Conservation (phyloP, 2,113 vertebrate species). For the Nipponia nippon region DNA sequence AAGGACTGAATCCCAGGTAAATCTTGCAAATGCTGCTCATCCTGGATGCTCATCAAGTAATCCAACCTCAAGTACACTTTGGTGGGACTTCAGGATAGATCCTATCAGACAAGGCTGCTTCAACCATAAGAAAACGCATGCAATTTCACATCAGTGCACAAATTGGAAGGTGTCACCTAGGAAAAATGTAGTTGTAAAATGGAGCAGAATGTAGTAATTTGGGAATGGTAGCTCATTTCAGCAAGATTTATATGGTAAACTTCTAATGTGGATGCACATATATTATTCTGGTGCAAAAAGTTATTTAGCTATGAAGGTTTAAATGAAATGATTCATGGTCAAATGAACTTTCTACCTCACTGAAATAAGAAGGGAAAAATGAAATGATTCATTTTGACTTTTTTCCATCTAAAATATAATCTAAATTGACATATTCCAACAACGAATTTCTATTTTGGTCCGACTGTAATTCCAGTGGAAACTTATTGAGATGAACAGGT, state of each 20-base stretch:
- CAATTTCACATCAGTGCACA: neutral
- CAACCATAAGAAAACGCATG: neutral
- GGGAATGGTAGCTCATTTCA: neutral
- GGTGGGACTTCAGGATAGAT: neutral
- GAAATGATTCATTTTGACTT: neutral
- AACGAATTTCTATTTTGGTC: neutral
- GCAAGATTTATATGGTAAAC: neutral
- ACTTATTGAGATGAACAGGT: neutral
- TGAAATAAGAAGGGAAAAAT: neutral
- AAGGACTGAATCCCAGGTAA: neutral
- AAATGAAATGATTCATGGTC: neutral
- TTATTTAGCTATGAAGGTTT: neutral
- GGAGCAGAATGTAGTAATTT: neutral
- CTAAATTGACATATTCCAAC: neutral
- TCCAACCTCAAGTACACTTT: neutral
- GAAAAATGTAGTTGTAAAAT: neutral
- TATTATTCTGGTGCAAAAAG: neutral
- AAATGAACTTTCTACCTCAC: neutral
- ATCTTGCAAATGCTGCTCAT: neutral
- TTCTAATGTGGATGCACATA: neutral
- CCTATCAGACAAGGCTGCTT: neutral
- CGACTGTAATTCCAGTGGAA: neutral
- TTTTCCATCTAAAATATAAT: neutral
- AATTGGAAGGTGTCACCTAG: neutral
- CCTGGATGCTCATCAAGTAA: neutral